phyloP scores from a whole-genome alignment of 2,797 vertebrate species.

The Enteromius treurensis region DNA sequence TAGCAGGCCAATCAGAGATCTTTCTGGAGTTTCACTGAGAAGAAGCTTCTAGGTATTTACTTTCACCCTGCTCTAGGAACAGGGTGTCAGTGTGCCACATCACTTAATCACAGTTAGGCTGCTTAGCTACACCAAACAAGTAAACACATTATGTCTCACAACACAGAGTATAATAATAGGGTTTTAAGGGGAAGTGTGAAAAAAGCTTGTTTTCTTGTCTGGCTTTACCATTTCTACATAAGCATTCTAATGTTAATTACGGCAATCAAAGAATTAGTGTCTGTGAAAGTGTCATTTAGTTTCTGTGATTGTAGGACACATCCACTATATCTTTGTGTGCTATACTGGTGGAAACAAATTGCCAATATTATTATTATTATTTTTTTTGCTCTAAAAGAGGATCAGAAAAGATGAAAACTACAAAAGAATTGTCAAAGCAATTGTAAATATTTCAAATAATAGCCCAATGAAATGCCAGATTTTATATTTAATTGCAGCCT shows the following conservation, averaged over 20 bases:
- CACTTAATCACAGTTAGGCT: not conserved
- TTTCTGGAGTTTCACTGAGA: slow-evolving; percentile 16
- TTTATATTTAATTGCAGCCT: not conserved
- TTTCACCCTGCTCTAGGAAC: not conserved
- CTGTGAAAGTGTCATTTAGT: not conserved
- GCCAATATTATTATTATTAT: not conserved
- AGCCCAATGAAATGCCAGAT: not conserved
- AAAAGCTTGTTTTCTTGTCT: not conserved
- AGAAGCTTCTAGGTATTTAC: not conserved
- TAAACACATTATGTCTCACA: not conserved
- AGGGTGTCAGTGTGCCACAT: not conserved
- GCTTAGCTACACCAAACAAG: slow-evolving; percentile 19
- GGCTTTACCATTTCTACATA: not conserved
- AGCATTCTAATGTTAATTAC: slow-evolving; percentile 1
- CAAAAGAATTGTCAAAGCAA: not conserved
- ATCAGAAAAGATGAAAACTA: not conserved
- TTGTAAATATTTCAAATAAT: not conserved
- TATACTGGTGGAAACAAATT: not conserved
- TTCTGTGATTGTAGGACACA: not conserved
- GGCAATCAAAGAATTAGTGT: not conserved
- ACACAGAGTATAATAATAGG: not conserved
- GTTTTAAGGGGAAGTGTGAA: not conserved
- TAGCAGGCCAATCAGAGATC: not conserved
- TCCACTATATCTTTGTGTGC: not conserved
- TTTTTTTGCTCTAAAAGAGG: too few species aligned